These are phyloP conservation scores for Archaeoteleia sp. DNA, from an alignment of 2,888 invertebrate genomes.

Conservation along the genomic window DNA sequence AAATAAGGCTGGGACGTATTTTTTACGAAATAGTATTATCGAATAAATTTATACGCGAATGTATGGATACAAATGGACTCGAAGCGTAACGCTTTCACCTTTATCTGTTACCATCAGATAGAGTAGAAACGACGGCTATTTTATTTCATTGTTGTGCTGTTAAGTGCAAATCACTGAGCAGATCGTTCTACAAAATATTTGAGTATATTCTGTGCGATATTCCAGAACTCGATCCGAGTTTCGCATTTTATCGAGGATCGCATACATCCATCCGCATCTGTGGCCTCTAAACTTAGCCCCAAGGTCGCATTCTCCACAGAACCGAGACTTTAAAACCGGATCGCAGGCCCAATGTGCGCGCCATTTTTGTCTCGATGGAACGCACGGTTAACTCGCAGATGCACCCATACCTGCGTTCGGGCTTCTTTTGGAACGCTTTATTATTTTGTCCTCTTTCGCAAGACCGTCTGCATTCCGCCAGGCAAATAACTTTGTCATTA, in stretches of 20 bases:
- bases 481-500: too few relatives aligned
- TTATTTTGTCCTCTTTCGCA: conserved; percentile 22
- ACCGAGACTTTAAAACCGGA: conserved; percentile 57
- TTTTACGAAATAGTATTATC: too few relatives aligned
- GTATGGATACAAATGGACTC: background rate
- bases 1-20: too few relatives aligned
- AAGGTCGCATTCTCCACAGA: conserved; percentile 55
- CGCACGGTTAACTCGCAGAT: conserved; percentile 3
- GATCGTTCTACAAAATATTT: conserved; percentile 28
- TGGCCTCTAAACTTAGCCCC: conserved; percentile 55
- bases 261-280: conserved; percentile 47
- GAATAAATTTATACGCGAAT: background rate
- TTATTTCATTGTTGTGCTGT: conserved; percentile 27
- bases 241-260: conserved; percentile 44
- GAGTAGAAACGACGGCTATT: conserved; percentile 17
- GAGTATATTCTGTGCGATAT: conserved; percentile 29
- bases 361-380: conserved; percentile 35
- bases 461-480: too few relatives aligned
- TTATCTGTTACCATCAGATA: conserved; percentile 33
- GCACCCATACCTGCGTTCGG: conserved; percentile 10
- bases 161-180: conserved; percentile 13
- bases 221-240: conserved; percentile 30
- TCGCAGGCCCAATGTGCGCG: conserved; percentile 51
- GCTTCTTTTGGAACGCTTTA: conserved; percentile 35
- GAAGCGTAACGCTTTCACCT: conserved; percentile 32